Percentiles rank a stretch among this genome's conserved stretches.
These are phyloP conservation scores for Nemapogon koenigi DNA, from an alignment of 2,888 invertebrate genomes.

Conservation along the genomic window DNA sequence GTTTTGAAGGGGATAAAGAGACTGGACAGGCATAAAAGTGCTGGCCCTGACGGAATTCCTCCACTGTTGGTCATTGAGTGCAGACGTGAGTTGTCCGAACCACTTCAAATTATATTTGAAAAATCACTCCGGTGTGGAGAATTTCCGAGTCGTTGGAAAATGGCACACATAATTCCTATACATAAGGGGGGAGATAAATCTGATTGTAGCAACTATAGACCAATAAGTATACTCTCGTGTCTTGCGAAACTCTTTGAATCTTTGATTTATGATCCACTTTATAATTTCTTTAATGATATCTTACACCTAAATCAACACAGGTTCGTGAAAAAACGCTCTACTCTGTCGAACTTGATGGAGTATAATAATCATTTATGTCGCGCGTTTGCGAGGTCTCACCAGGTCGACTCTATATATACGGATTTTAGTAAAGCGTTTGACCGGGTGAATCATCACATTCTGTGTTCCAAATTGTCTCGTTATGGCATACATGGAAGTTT, in stretches of 20 bases:
- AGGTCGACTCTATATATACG: slow-evolving; percentile 15
- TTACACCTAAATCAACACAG: slow-evolving; percentile 13
- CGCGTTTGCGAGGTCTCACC: slow-evolving; percentile 7
- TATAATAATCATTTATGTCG: slow-evolving; percentile 10
- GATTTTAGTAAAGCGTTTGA: slow-evolving; percentile 18
- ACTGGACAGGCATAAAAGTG: too few relatives aligned
- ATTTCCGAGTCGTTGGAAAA: slow-evolving; percentile 10
- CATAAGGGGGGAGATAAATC: slow-evolving; percentile 9
- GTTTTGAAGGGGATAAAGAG: too few relatives aligned
- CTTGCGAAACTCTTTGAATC: slow-evolving; percentile 12
- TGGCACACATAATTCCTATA: slow-evolving; percentile 9
- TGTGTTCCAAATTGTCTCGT: slow-evolving; percentile 5
- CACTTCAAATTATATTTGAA: too few relatives aligned
- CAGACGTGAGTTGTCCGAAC: too few relatives aligned
- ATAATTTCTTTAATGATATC: slow-evolving; percentile 9
- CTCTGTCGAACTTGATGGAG: slow-evolving; percentile 13
- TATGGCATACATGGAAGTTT: slow-evolving; percentile 2
- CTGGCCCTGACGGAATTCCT: too few relatives aligned
- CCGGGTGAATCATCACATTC: slow-evolving; percentile 9
- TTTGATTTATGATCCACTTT: slow-evolving; percentile 9
- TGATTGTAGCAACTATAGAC: slow-evolving; percentile 10
- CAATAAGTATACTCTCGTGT: slow-evolving; percentile 10
- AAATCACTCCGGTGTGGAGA: slow-evolving; percentile 6
- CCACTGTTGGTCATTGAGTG: too few relatives aligned
- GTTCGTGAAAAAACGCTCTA: slow-evolving; percentile 14